A percentile compares a stretch with the other conserved stretches of the same genome.
Conservation (phyloP, 2,113 vertebrate genomes). For the Picathartes gymnocephalus region DNA sequence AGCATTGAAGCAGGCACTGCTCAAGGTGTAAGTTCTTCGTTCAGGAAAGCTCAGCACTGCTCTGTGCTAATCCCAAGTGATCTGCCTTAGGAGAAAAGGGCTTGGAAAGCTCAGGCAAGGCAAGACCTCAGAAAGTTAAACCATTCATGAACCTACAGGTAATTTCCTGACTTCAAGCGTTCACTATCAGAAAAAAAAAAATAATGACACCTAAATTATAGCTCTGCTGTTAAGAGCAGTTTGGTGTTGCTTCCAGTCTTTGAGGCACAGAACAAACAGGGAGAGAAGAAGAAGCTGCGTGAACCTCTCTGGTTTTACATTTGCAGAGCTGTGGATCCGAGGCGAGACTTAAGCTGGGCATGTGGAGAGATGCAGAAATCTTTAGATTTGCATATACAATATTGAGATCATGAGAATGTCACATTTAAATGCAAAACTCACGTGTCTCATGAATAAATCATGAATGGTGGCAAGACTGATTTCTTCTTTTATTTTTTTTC, state of each 20-base stretch:
- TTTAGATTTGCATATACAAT: slow-evolving; percentile 74
- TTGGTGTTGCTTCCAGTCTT: neutral
- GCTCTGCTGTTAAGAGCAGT: neutral
- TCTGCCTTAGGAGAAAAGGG: neutral
- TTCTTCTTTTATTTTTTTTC: neutral
- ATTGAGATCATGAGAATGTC: slow-evolving; percentile 74
- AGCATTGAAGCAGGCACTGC: neutral
- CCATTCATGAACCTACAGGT: neutral
- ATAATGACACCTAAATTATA: neutral
- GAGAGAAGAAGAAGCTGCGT: neutral
- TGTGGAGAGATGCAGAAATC: slow-evolving; percentile 62
- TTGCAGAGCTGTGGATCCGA: slow-evolving; percentile 25
- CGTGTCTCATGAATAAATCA: slow-evolving; percentile 73
- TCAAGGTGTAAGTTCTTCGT: neutral
- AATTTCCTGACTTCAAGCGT: neutral
- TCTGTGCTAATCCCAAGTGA: neutral
- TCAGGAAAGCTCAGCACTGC: neutral
- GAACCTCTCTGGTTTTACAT: slow-evolving; percentile 11
- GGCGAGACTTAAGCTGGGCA: slow-evolving; percentile 44
- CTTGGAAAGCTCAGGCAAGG: neutral
- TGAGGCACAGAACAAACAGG: neutral
- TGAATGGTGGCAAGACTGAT: slow-evolving; percentile 65
- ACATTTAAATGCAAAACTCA: slow-evolving; percentile 74
- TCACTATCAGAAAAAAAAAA: neutral
- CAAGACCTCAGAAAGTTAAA: neutral